These are phyloP conservation scores for Watsonalla cultraria DNA, from an alignment of 2,888 invertebrate species.

Conservation along the genomic window DNA sequence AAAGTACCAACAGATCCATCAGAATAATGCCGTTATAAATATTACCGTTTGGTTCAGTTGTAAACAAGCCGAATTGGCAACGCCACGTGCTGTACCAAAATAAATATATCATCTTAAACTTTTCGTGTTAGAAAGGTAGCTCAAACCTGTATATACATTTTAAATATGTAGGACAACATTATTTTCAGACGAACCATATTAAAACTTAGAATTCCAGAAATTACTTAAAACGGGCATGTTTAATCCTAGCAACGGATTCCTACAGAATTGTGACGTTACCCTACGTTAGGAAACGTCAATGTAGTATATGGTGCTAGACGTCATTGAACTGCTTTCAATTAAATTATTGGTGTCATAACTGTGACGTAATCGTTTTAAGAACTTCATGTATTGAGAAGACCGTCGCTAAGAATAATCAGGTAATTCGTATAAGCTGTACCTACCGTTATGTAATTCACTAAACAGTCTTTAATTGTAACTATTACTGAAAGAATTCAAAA, in stretches of 20 bases:
- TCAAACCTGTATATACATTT: too few species aligned
- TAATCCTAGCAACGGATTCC: neutral
- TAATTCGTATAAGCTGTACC: neutral
- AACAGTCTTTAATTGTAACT: too few species aligned
- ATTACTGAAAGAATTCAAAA: too few species aligned
- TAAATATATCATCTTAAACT: conserved; percentile 23
- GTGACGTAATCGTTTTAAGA: conserved; percentile 14
- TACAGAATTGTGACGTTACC: conserved; percentile 21
- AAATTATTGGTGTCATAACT: conserved; percentile 14
- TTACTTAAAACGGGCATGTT: neutral
- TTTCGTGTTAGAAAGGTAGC: conserved; percentile 14
- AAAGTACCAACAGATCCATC: neutral
- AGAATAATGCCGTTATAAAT: conserved; percentile 13
- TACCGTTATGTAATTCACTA: too few species aligned
- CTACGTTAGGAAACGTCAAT: conserved; percentile 22
- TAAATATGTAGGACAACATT: too few species aligned
- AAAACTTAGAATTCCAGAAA: neutral
- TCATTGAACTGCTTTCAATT: conserved; percentile 6
- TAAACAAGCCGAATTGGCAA: conserved; percentile 26
- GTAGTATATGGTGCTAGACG: conserved; percentile 21
- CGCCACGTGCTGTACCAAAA: conserved; percentile 30
- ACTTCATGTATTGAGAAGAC: conserved; percentile 1
- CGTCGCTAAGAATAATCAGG: neutral
- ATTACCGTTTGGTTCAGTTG: conserved; percentile 19
- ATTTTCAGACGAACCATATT: too few species aligned